Evolutionary conservation across 2,888 invertebrate species (phyloP).

Genomic region (Axea sp.): DNA sequence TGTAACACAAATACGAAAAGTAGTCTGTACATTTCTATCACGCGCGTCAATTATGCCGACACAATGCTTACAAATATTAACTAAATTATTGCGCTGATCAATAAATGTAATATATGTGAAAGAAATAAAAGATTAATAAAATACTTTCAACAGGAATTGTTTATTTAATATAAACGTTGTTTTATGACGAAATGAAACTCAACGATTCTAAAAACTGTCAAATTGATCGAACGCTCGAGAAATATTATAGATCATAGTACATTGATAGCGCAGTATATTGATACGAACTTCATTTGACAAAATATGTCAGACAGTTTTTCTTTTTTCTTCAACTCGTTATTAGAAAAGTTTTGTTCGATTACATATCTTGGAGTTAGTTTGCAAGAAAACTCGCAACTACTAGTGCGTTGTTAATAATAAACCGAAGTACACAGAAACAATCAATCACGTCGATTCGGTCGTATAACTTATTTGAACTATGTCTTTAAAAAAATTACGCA

Average conservation of each 20-base stretch:
- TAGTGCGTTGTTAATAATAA: conserved; percentile 46
- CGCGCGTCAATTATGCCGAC: conserved; percentile 17
- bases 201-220: not conserved
- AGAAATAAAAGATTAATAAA: no score
- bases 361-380: conserved; percentile 41
- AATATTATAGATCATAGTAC: conserved; percentile 10
- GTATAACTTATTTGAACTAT: conserved; percentile 42
- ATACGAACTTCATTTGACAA: conserved; percentile 49
- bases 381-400: conserved; percentile 24
- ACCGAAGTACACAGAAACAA: conserved; percentile 51
- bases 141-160: no score
- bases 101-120: no score
- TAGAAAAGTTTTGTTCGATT: conserved; percentile 58
- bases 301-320: conserved; percentile 52
- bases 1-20: conserved; percentile 23
- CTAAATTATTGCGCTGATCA: no score
- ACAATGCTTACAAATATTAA: not conserved
- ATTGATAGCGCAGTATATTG: conserved; percentile 17
- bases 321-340: conserved; percentile 42
- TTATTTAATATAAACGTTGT: no score
- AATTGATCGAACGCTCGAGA: conserved; percentile 26
- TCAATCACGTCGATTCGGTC: conserved; percentile 41
- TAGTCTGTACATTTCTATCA: conserved; percentile 29
- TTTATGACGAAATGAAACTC: conserved; percentile 10
- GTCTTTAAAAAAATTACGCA: conserved; percentile 40